Evolutionary conservation across 92 coral and sea anemone genomes (phyloP).

Genomic region (Diadumene lineata): DNA sequence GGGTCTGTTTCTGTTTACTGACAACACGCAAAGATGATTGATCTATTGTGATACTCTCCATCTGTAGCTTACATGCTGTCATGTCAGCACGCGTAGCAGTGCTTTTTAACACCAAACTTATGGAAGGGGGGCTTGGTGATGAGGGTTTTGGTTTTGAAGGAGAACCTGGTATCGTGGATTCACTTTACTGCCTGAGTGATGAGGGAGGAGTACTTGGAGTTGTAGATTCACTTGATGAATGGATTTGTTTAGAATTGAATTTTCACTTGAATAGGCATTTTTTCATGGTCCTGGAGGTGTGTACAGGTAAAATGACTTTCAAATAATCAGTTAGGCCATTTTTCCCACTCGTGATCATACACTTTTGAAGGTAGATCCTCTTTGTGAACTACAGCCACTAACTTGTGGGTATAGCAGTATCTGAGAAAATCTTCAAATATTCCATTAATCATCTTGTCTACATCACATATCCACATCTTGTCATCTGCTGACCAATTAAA

Average conservation of each 20-base stretch:
- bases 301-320: not conserved
- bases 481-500: not conserved
- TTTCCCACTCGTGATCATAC: not conserved
- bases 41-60: not conserved
- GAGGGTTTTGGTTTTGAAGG: not conserved
- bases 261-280: not conserved
- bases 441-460: not conserved
- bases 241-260: not conserved
- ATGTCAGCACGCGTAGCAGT: conserved; percentile 9
- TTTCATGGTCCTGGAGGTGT: not conserved
- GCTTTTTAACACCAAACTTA: not conserved
- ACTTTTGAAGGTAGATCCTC: not conserved
- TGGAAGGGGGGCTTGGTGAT: not conserved
- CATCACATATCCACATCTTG: not conserved
- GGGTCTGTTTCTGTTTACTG: not conserved
- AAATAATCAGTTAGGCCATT: not conserved
- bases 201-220: no score
- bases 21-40: not conserved
- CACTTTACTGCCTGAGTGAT: no score
- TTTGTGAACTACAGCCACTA: not conserved
- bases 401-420: not conserved
- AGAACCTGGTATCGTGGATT: no score
- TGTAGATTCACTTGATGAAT: not conserved
- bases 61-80: not conserved
- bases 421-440: not conserved